Evolutionary conservation across 2,797 vertebrate genomes (phyloP), one percentile per base, ranked within the genome.

Genomic region (Epinephelus coioides): DNA sequence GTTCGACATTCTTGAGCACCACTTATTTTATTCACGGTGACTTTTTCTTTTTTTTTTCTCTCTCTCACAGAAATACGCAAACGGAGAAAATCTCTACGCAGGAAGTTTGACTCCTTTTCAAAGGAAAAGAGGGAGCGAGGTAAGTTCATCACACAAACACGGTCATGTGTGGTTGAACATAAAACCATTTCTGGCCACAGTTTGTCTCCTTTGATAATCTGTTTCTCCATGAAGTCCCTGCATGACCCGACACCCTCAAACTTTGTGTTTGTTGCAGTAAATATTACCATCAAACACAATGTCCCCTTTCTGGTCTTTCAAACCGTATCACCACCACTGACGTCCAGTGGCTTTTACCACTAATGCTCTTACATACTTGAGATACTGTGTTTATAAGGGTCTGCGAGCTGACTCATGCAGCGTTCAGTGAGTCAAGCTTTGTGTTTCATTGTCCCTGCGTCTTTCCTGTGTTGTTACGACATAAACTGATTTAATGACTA

Each of bases 71-170:
- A 92, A 83, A 93, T 78, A 30, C 94, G 73, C 43, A 97, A 96
- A 67, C 89, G 95, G 64, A 94, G 91, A 38, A 98, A 97, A 88
- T 97, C 96, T 0, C 90, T 97, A 40, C 90, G 96, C 61, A 94
- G 95, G 90, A 97, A 96, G 81, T 96, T 97, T 75, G 97, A 98
- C 86, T 96, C 95, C 4, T 96, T 97, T 64, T 97, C 97, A 0
- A 97, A 96, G 86, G 97, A 97, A 76, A 97, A 95, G 92, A 97
- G 96, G 79, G 96, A 97, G 87, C 91, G 96, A 88, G 95, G 95
- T 96, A 78, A 93, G 92, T 78, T 57, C 2, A 46, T n/a, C 68
- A 19, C 59, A 25, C 21, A 15, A 10, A 46, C 63, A 46, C 17
- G n/a, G 50, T 49, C 38, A 55, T 1, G 9, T 63, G 47, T 18